A percentile compares a stretch with the other conserved stretches of the same genome.
Evolutionary conservation across 1,140 invertebrate genomes (phyloP).

Genomic region (Thaumatotibia leucotreta): DNA sequence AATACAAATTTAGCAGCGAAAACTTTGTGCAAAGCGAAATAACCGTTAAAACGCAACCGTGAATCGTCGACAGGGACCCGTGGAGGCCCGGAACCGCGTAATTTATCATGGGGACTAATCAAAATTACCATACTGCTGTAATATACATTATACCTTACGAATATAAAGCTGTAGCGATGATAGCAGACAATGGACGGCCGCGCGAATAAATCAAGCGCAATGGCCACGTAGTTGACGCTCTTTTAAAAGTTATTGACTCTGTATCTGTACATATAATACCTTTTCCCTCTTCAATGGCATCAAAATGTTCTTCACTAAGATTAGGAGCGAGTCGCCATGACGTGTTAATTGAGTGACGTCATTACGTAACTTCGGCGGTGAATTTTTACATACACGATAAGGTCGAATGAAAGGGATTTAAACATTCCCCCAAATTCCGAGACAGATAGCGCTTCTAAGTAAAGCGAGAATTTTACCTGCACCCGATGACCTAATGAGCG

Average conservation of each 20-base stretch:
- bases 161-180: slow-evolving; percentile 35
- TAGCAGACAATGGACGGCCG: slow-evolving; percentile 51
- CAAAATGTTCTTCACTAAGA: background rate
- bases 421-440: background rate
- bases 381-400: slow-evolving; percentile 9
- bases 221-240: slow-evolving; percentile 41
- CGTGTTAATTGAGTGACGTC: slow-evolving; percentile 11
- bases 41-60: slow-evolving; percentile 38
- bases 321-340: background rate
- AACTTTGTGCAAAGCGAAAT: slow-evolving; percentile 6
- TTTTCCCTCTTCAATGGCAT: slow-evolving; percentile 27
- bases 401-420: slow-evolving; percentile 4
- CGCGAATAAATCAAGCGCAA: slow-evolving; percentile 52
- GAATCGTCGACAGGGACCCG: slow-evolving; percentile 18
- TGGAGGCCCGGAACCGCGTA: slow-evolving; percentile 37
- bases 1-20: slow-evolving; percentile 1
- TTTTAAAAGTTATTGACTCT: slow-evolving; percentile 51
- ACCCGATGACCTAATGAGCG: background rate
- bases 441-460: background rate
- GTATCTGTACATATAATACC: slow-evolving; percentile 24
- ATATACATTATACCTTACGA: slow-evolving; percentile 40
- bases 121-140: slow-evolving; percentile 38
- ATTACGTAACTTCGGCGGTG: slow-evolving; percentile 2
- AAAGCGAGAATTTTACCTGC: slow-evolving; percentile 19
- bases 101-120: slow-evolving; percentile 36